Evolutionary conservation across 2,113 vertebrate genomes (phyloP).

Genomic region (Lycaon pictus): DNA sequence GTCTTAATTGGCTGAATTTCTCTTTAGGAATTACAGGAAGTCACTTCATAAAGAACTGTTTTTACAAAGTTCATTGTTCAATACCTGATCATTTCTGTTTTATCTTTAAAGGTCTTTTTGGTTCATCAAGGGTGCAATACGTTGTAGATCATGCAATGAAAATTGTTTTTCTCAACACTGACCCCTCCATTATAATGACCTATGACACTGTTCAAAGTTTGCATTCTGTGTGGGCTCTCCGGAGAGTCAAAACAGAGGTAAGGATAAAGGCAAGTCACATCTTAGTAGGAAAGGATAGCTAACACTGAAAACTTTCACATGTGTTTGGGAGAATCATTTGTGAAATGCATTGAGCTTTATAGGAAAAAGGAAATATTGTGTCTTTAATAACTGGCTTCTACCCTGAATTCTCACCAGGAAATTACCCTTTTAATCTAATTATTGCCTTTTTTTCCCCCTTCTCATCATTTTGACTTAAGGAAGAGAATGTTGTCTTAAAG

Average conservation of each 20-base stretch:
- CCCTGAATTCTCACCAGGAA: neutral
- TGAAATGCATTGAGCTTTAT: neutral
- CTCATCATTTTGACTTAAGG: slow-evolving; percentile 86
- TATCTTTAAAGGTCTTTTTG: slow-evolving; percentile 90
- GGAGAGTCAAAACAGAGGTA: slow-evolving; percentile 95
- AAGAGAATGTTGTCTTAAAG: slow-evolving; percentile 93
- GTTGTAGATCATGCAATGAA: slow-evolving; percentile 92
- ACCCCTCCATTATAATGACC: slow-evolving; percentile 95
- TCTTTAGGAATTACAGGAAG: slow-evolving; percentile 34
- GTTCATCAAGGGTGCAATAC: slow-evolving; percentile 93
- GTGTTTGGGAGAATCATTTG: neutral
- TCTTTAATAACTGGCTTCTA: slow-evolving; percentile 18
- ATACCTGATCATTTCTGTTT: slow-evolving; percentile 26
- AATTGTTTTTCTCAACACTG: slow-evolving; percentile 93
- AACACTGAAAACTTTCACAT: neutral
- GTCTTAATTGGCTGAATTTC: neutral
- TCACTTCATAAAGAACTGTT: neutral
- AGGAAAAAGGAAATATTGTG: neutral
- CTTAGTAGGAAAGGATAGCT: neutral
- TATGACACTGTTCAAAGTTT: slow-evolving; percentile 94
- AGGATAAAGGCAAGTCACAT: neutral
- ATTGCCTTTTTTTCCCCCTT: neutral
- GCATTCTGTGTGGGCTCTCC: slow-evolving; percentile 95
- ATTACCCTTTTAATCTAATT: neutral
- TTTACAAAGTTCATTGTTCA: neutral